Evolutionary conservation across 2,888 invertebrate species (phyloP), one percentile per base, ranked within the genome.

Genomic region (Diplolepis rosae): DNA sequence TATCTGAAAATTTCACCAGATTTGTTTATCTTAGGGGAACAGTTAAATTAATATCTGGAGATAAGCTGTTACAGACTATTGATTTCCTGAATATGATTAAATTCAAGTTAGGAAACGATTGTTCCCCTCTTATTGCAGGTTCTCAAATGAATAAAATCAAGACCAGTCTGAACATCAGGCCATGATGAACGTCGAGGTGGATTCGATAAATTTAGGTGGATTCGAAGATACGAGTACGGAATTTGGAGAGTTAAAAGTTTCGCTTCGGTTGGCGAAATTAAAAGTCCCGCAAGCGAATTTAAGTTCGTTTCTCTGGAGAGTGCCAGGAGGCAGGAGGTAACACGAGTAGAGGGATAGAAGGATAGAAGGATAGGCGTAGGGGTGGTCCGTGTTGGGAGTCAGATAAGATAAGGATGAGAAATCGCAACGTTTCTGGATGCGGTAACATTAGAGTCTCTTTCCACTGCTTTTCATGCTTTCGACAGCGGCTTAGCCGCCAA

Each of bases 391-490:
- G 72, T 66, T 65, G 61, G 74, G 71, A 68, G 50, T 48, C 66
- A 82, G 87, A 86, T 87, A 86, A 86, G 87, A 87, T 86, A 86
- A 87, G 85, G 83, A 82, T 86, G 86, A 86, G 86, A 86, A 87
- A 87, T 87, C 85, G 84, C 80, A 78, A 78, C 80, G 83, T 83
- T 83, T 80, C 79, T 84, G 84, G 83, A 85, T 85, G 84, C 81
- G 83, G 83, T 83, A 83, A 84, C 83, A 81, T 84, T 84, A 84
- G 80, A 81, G 80, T 77, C 65, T 69, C 68, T 52, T 52, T 48
- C 45, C 45, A 48, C 18, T 27, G 52, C 61, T 68, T 68, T 65
- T 61, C 72, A 51, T 30, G 54, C 66, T 66, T 52, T 68, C 52
- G 48, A 61, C 70, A 65, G 66, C 50, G 61, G 52, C 68, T 70